Conservation (phyloP, 2,888 invertebrate species). For the Pandemis cinnamomeana region DNA sequence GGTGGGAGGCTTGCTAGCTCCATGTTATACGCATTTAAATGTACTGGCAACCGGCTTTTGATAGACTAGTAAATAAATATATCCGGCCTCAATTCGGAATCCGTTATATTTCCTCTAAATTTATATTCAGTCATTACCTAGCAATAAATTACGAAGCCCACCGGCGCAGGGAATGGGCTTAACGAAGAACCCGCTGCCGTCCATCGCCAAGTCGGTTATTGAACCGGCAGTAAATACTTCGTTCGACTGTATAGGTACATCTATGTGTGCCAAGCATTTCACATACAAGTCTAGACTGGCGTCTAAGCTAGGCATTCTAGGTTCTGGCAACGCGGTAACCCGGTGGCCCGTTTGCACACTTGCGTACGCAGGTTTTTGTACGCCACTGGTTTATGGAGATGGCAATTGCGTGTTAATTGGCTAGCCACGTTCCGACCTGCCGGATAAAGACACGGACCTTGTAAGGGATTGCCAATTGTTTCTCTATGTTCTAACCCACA, state of each 20-base stretch:
- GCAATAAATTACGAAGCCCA: slow-evolving; percentile 3
- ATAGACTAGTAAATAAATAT: not conserved
- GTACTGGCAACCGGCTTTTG: not conserved
- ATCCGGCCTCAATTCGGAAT: not conserved
- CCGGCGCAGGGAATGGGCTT: not conserved
- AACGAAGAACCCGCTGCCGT: not conserved
- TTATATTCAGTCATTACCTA: slow-evolving; percentile 1
- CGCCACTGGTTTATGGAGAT: slow-evolving; percentile 50
- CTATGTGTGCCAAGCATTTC: slow-evolving; percentile 63
- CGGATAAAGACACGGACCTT: slow-evolving; percentile 17
- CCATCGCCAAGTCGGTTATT: slow-evolving; percentile 8
- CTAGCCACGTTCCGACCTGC: slow-evolving; percentile 4
- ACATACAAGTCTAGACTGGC: slow-evolving; percentile 55
- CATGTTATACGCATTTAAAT: not conserved
- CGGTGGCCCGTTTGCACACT: slow-evolving; percentile 76
- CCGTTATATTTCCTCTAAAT: slow-evolving; percentile 2
- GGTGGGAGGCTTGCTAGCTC: not conserved
- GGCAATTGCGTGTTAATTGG: slow-evolving; percentile 51
- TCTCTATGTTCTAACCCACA: not conserved
- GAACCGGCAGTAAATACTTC: slow-evolving; percentile 12
- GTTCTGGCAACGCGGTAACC: slow-evolving; percentile 69
- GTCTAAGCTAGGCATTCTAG: slow-evolving; percentile 61
- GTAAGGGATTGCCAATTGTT: not conserved
- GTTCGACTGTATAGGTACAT: slow-evolving; percentile 36
- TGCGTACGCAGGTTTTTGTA: slow-evolving; percentile 57